Evolutionary conservation across 1,140 invertebrate species (phyloP), one percentile per base, ranked within the genome.

Genomic region (Trissolcus basalis): DNA sequence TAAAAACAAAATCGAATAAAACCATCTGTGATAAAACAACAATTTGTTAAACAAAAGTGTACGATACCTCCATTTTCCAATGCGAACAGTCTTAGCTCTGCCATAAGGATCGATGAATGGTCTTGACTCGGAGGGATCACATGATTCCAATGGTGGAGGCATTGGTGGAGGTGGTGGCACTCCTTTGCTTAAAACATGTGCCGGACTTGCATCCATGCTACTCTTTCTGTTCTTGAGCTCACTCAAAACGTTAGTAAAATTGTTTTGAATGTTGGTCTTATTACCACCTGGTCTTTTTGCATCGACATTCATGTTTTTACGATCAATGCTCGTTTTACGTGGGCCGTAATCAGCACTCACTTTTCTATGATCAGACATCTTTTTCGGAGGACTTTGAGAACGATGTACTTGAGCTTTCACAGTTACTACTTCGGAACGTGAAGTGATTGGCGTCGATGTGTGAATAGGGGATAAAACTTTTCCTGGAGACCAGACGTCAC

Each of bases 81-180:
- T 98, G 45, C 97, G 89, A 5, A 99, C 96, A 0, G 97, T 98
- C 83, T 97, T 97, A 0, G 97, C 97, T 45, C 97, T 87, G 0
- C 96, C 96, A 74, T 97, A 97, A 0, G 95, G 95, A 85, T 97
- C 96, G 32, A 96, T 89, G 81, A 96, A 97, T 2, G 94, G 94
- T 12, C 94, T 87, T 0, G 91, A 91, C 83, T 94, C 93, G 0
- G 92, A 93, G 0, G 94, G 92, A 83, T 95, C 94, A 51, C 91
- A 91, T n/a, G 90, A 90, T 78, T 96, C 93, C 36, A 95, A 88
- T 14, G 94, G 94, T 19, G 94, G 94, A 1, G 94, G 94, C 92
- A 95, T 93, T 0, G 94, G 94, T 0, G 96, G 95, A 0, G 96
- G 95, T 0, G 96, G 96, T 1, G 93, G 93, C 9, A 90, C 87